phyloP scores from a whole-genome alignment of 2,113 vertebrate species.

The Datnioides undecimradiatus region DNA sequence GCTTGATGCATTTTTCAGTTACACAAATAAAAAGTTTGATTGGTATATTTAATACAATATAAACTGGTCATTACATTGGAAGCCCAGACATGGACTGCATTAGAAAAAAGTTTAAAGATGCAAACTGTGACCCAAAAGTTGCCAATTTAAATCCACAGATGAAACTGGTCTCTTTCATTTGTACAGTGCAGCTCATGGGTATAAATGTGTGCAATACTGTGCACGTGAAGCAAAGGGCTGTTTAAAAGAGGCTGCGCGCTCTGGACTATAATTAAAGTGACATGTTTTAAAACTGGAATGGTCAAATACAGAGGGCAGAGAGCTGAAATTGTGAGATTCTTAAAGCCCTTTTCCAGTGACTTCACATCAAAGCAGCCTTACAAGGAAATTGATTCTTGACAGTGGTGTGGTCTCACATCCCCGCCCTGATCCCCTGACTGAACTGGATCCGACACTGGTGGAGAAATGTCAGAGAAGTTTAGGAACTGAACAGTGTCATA shows the following conservation, averaged over 20 bases:
- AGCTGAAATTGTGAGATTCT: constrained; percentile 22
- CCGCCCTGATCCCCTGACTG: constrained; percentile 34
- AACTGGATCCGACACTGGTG: constrained; percentile 26
- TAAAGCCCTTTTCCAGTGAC: constrained; percentile 26
- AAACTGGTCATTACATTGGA: not conserved
- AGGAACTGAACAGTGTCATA: constrained; percentile 4
- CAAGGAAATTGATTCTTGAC: constrained; percentile 50
- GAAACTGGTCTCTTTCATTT: not conserved
- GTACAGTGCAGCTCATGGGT: not conserved
- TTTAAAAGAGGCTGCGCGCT: not conserved
- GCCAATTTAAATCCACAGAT: not conserved
- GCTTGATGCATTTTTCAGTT: not conserved
- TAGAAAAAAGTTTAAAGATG: not conserved
- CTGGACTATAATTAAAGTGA: constrained; percentile 21
- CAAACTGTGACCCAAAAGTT: not conserved
- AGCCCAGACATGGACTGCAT: no score
- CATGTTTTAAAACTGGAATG: constrained; percentile 18
- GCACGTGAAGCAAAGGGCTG: not conserved
- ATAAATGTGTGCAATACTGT: not conserved
- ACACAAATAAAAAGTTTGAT: not conserved
- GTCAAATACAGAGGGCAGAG: constrained; percentile 22
- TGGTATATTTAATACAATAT: not conserved
- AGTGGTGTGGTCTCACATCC: constrained; percentile 29
- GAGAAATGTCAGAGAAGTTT: constrained; percentile 16
- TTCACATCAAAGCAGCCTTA: constrained; percentile 50